Base-by-base conservation (phyloP, 2,797 vertebrate species). In the Heliangelus exortis region DNA sequence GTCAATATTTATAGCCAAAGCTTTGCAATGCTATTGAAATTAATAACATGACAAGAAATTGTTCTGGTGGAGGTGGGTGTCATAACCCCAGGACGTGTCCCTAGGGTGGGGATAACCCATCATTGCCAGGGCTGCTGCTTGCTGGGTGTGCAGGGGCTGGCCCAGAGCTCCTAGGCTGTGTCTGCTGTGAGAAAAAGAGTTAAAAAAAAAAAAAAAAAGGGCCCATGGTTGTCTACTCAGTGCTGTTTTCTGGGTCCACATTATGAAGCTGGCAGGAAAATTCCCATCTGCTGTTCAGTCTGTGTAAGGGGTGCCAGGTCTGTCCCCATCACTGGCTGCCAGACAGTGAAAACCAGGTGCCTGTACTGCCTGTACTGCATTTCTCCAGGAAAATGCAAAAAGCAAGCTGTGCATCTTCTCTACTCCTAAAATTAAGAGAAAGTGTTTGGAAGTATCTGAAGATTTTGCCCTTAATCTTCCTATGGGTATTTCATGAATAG, bases 51-150 rank as follows among this genome's bases (percentile, higher is more conserved):
- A 31, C 33, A n/a, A 36, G 39, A 71, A 10, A 10, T 10, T 15
- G n/a, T 48, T 34, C 4, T 59, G 78, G 41, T 26, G 20, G 69
- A 11, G 47, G 2, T 29, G 25, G 15, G 5, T 12, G 2, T n/a
- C 0, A 28, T 19, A 7, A 17, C 7, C 29, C 36, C 28, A 2
- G 8, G 7, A 0, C 0, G 0, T 0, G 47, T 33, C 69, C 18
- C 61, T 1, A 68, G 13, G 18, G 15, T 45, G 43, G 43, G 43
- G 43, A 45, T 18, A 45, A 45, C 43, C 43, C 43, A 45, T 45
- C 43, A 0, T 0, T 8, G 71, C 58, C 34, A 0, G 18, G 15
- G 47, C 75, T 0, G 34, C 53, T 11, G 74, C 69, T 0, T 8
- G 12, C 66, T 2, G 7, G 47, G 33, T 68, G 87, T 43, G 53